phyloP scores from a whole-genome alignment of 2,113 vertebrate species.

The Corvus hawaiiensis region DNA sequence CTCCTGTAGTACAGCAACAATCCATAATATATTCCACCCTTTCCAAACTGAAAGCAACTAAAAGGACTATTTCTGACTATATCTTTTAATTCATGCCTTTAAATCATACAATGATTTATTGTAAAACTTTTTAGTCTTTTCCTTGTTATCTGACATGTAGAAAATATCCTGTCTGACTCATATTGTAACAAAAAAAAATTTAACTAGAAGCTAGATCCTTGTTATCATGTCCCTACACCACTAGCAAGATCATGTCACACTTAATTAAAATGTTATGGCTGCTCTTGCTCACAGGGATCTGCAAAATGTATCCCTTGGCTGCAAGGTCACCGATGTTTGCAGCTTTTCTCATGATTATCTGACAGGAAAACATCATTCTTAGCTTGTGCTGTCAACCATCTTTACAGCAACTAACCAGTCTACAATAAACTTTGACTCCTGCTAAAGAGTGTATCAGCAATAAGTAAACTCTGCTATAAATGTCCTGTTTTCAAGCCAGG shows the following conservation, averaged over 20 bases:
- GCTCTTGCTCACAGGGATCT: neutral
- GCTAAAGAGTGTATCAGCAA: neutral
- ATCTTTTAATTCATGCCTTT: neutral
- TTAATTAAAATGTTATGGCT: neutral
- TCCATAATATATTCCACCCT: neutral
- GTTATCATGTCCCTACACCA: neutral
- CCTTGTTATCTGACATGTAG: neutral
- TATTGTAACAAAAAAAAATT: neutral
- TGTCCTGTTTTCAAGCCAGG: neutral
- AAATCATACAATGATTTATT: neutral
- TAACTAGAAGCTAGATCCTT: neutral
- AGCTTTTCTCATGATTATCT: neutral
- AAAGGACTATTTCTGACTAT: neutral
- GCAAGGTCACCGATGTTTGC: neutral
- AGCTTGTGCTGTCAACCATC: neutral
- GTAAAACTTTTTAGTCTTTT: neutral
- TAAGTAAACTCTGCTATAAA: neutral
- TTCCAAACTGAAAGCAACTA: neutral
- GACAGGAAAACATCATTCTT: neutral
- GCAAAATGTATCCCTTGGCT: neutral
- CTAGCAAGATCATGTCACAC: neutral
- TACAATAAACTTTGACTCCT: neutral
- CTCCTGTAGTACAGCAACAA: neutral
- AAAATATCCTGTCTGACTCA: neutral
- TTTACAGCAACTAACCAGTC: neutral